Base-by-base conservation (phyloP, 2,888 invertebrate genomes). In the Cataglyphis altisquamis region DNA sequence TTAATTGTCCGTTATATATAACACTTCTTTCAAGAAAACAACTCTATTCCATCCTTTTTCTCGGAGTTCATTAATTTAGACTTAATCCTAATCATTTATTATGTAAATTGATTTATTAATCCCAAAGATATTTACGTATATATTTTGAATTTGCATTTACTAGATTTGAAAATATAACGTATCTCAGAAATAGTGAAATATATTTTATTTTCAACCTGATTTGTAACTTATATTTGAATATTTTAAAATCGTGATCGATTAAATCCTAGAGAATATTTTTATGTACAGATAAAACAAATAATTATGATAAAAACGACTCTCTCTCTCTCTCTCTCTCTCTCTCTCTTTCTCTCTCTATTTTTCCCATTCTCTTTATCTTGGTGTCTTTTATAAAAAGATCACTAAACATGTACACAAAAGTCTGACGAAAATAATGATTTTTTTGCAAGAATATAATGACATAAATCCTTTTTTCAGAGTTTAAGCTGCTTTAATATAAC, bases 381-480 rank as follows among this genome's bases (percentile, higher is more conserved):
- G 21, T 39, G 41, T 25, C 10, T 41, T 18, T 6, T 62, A 32
- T 67, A 18, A 29, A 45, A 67, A 25, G 21, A 36, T n/a, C 1
- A 18, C 48, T 6, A 4, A 48, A 18, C 48, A 55, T 64, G 66
- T 21, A 25, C 72, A 82, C 84, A 83, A 87, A 88, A 87, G 87
- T 84, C 62, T 48, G 78, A 45, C 45, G 83, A 81, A 84, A 84
- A 75, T 70, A 64, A 72, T 78, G 80, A 75, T 86, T 83, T 87
- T 84, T 87, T 80, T 83, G 62, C 63, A 55, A 68, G 21, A 82
- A 84, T 63, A 36, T 39, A 52, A 86, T 87, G 86, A 86, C 80
- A 83, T 82, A 86, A 87, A 75, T 60, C 78, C 82, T 84, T 84
- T 81, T 83, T 86, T 87, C 84, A 25, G 25, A 80, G 67, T 84